Evolutionary conservation across 2,113 vertebrate genomes (phyloP).

Genomic region (Myrmecobius fasciatus): DNA sequence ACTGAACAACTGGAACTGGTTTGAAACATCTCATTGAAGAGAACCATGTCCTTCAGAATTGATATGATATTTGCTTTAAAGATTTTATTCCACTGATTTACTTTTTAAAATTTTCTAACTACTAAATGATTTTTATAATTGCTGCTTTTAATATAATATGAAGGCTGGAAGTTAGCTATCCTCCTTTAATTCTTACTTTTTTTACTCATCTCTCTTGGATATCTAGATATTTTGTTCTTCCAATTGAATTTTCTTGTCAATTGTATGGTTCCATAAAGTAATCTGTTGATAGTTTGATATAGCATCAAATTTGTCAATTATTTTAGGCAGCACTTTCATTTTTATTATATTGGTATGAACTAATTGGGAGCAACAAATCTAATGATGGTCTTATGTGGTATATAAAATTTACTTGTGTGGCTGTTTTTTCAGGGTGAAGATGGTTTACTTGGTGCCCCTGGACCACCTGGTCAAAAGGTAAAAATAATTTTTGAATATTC

Average conservation of each 20-base stretch:
- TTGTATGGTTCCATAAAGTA: background rate
- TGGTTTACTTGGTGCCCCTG: slow-evolving; percentile 75
- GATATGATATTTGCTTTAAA: background rate
- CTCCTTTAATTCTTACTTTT: background rate
- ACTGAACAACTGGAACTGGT: too few species aligned
- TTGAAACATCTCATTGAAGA: too few species aligned
- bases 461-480: slow-evolving; percentile 76
- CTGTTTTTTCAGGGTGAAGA: slow-evolving; percentile 79
- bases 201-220: background rate
- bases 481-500: slow-evolving; percentile 58
- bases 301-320: background rate
- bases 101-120: background rate
- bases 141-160: background rate
- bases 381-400: background rate
- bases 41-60: too few species aligned
- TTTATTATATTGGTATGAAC: background rate
- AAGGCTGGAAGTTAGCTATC: background rate
- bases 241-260: background rate
- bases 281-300: background rate
- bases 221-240: background rate
- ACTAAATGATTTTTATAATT: background rate
- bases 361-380: background rate
- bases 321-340: background rate
- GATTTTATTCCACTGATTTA: background rate
- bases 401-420: slow-evolving; percentile 25